Evolutionary conservation across 1,140 invertebrate species (phyloP).

Genomic region (Ptiloglossa arizonensis): DNA sequence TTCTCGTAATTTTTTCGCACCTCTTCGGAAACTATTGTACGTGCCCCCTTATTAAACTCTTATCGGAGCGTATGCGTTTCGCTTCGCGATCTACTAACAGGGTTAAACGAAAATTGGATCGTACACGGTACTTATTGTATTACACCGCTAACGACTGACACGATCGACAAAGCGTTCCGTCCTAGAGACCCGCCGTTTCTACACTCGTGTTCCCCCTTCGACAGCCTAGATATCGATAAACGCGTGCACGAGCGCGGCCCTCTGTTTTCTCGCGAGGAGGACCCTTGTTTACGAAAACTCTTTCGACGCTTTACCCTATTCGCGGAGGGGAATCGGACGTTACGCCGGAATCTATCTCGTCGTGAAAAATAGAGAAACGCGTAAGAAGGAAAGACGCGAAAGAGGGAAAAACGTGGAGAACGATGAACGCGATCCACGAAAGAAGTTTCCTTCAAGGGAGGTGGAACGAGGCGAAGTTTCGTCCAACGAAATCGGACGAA

Average conservation of each 20-base stretch:
- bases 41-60: no score
- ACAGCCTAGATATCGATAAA: neutral
- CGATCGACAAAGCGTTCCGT: neutral
- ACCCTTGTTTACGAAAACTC: constrained; percentile 1
- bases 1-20: no score
- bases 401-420: no score
- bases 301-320: neutral
- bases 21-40: no score
- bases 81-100: neutral
- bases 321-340: no score
- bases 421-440: neutral
- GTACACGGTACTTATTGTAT: constrained; percentile 12
- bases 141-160: neutral
- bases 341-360: no score
- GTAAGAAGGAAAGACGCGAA: neutral
- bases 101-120: constrained; percentile 1
- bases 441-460: neutral
- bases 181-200: neutral
- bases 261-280: neutral
- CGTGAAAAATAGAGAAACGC: no score
- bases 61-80: no score
- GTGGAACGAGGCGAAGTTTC: neutral
- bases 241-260: neutral
- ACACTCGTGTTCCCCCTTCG: neutral
- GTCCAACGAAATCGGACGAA: no score